phyloP scores from a whole-genome alignment of 2,888 invertebrate genomes.

The Nemurella pictetii region DNA sequence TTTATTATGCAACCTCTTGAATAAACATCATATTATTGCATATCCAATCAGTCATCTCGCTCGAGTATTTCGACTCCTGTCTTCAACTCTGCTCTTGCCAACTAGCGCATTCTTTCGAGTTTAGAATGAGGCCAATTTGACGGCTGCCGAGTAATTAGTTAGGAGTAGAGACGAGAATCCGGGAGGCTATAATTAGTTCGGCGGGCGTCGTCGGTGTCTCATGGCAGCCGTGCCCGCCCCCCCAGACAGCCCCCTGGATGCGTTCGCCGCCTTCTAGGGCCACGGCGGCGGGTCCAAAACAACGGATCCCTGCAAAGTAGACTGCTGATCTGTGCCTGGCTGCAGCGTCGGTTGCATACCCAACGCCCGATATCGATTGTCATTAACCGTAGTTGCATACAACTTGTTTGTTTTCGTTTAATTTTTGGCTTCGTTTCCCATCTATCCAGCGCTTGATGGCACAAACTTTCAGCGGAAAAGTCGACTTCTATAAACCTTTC shows the following conservation, averaged over 20 bases:
- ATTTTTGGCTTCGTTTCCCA: too few relatives aligned
- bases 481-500: too few relatives aligned
- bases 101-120: background rate
- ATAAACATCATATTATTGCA: slow-evolving; percentile 32
- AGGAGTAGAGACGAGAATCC: background rate
- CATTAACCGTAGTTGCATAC: too few relatives aligned
- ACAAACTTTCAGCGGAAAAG: too few relatives aligned
- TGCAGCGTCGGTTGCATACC: background rate
- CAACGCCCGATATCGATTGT: too few relatives aligned
- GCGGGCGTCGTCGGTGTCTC: background rate
- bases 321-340: background rate
- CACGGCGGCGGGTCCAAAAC: background rate
- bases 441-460: too few relatives aligned
- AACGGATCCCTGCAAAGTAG: background rate
- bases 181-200: background rate
- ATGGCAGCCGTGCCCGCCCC: background rate
- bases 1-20: slow-evolving; percentile 30
- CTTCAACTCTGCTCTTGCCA: background rate
- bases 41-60: background rate
- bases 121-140: background rate
- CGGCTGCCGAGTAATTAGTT: background rate
- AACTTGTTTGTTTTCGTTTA: too few relatives aligned
- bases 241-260: background rate
- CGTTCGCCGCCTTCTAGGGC: background rate
- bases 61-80: background rate